These are phyloP conservation scores for Phalera bucephala DNA, from an alignment of 2,888 invertebrate species.

Conservation along the genomic window DNA sequence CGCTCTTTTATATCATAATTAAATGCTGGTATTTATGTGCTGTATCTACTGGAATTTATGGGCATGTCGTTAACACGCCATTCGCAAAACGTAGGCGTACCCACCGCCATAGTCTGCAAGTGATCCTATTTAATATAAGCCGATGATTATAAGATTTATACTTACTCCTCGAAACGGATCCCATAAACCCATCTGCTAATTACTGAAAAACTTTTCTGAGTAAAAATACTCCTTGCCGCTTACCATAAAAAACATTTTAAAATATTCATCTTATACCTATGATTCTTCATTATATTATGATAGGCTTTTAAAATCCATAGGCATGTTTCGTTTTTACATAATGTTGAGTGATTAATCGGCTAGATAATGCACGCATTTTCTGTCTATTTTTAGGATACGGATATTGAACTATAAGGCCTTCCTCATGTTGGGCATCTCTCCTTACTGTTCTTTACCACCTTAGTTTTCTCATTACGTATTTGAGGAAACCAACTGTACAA, in stretches of 20 bases:
- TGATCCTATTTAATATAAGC: constrained; percentile 23
- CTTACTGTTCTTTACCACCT: no score
- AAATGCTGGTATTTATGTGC: constrained; percentile 1
- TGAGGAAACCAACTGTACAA: no score
- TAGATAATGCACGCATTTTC: background rate
- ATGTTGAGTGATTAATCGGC: constrained; percentile 24
- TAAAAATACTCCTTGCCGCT: no score
- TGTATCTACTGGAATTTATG: background rate
- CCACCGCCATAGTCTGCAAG: constrained; percentile 11
- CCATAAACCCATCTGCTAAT: constrained; percentile 12
- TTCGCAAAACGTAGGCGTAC: constrained; percentile 14
- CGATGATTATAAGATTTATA: constrained; percentile 26
- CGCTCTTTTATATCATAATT: constrained; percentile 2
- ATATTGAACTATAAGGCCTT: no score
- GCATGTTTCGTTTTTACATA: constrained; percentile 13
- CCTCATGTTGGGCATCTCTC: no score
- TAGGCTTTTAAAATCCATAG: no score
- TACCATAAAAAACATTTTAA: no score
- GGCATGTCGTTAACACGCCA: constrained; percentile 6
- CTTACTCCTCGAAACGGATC: constrained; percentile 13
- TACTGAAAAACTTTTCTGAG: no score
- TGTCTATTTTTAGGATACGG: constrained; percentile 1
- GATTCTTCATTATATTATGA: no score
- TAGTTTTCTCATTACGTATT: no score
- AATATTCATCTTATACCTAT: no score